A percentile compares a stretch with the other conserved stretches of the same genome.
phyloP scores from a whole-genome alignment of 1,140 invertebrate species.

The Leptopilina clavipes region DNA sequence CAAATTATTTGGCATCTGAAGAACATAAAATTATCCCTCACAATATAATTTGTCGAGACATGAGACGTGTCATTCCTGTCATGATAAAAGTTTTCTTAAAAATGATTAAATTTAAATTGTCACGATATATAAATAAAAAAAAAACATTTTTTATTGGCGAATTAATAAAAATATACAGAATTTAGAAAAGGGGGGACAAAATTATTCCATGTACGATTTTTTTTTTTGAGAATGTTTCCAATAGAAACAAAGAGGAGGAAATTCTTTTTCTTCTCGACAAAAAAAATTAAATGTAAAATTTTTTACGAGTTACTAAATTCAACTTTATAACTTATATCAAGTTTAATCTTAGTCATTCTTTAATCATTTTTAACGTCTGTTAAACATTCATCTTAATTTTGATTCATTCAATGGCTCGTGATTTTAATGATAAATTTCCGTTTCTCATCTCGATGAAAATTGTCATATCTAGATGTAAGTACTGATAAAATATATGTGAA shows the following conservation, averaged over 20 bases:
- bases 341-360: constrained; percentile 1
- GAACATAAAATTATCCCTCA: constrained; percentile 6
- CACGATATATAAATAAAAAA: constrained; percentile 6
- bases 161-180: too few relatives aligned
- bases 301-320: not conserved
- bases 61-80: not conserved
- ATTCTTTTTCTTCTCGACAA: too few relatives aligned
- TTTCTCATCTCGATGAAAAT: constrained; percentile 5
- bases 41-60: constrained; percentile 3
- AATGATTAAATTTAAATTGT: constrained; percentile 2
- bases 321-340: not conserved
- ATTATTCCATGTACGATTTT: too few relatives aligned
- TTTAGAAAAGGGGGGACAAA: too few relatives aligned
- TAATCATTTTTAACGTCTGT: not conserved
- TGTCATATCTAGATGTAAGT: not conserved
- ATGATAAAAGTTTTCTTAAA: not conserved
- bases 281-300: too few relatives aligned
- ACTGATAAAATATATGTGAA: not conserved
- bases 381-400: constrained; percentile 10
- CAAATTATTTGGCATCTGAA: constrained; percentile 16
- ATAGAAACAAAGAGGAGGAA: too few relatives aligned
- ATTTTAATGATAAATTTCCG: constrained; percentile 11
- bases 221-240: too few relatives aligned
- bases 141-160: too few relatives aligned
- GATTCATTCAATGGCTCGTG: not conserved